Percentiles rank a stretch among this genome's conserved stretches.
These are phyloP conservation scores for Synanthedon formicaeformis DNA, from an alignment of 2,888 invertebrate genomes.

Conservation along the genomic window DNA sequence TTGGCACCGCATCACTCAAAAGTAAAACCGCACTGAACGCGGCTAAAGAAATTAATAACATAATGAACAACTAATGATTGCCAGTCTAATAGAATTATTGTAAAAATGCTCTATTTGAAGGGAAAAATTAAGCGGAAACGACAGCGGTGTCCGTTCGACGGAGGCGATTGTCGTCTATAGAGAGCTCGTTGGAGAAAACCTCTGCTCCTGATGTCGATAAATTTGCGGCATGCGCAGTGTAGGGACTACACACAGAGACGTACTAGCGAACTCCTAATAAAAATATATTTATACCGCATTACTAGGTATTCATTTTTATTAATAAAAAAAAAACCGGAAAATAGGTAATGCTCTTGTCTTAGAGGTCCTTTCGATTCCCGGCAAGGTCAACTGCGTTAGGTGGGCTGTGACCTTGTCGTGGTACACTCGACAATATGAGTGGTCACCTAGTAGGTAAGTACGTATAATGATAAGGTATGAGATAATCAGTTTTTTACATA, in stretches of 20 bases:
- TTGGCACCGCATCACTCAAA: slow-evolving; percentile 42
- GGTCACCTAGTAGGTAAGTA: no score
- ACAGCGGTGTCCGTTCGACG: slow-evolving; percentile 40
- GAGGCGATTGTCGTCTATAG: slow-evolving; percentile 46
- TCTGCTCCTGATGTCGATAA: slow-evolving; percentile 57
- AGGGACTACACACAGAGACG: slow-evolving; percentile 34
- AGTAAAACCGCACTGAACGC: slow-evolving; percentile 56
- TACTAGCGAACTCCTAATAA: slow-evolving; percentile 11
- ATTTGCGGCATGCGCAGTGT: slow-evolving; percentile 64
- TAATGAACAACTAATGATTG: slow-evolving; percentile 17
- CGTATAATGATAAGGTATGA: no score
- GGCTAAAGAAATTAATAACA: slow-evolving; percentile 54
- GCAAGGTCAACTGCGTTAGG: no score
- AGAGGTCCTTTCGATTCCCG: no score
- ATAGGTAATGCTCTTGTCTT: no score
- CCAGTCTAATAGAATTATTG: slow-evolving; percentile 1
- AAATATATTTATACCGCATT: not conserved
- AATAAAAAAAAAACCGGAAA: no score
- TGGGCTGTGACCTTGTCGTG: no score
- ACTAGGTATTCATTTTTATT: no score
- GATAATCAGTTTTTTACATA: no score
- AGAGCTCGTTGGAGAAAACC: slow-evolving; percentile 41
- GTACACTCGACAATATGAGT: no score
- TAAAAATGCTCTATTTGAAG: slow-evolving; percentile 1
- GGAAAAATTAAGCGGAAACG: slow-evolving; percentile 24